Percentiles rank a stretch among this genome's conserved stretches.
Conservation (phyloP, 2,888 invertebrate genomes). For the Melanostoma mellinum region DNA sequence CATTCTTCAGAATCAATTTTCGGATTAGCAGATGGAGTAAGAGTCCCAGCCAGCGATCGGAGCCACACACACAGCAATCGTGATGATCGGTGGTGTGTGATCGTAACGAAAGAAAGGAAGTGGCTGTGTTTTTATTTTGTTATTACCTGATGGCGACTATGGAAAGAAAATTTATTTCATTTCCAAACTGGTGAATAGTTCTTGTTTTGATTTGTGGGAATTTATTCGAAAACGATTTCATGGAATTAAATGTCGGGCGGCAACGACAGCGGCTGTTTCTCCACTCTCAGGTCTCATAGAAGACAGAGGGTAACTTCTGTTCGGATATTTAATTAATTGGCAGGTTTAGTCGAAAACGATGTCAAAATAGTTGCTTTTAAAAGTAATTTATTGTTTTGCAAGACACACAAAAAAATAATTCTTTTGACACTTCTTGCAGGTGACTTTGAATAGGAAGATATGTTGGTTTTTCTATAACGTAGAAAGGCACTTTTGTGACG, state of each 20-base stretch:
- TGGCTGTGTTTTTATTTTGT: conserved; percentile 8
- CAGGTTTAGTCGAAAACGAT: conserved; percentile 22
- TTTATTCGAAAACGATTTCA: conserved; percentile 31
- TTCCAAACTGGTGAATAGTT: conserved; percentile 20
- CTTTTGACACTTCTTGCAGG: conserved; percentile 19
- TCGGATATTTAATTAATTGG: conserved; percentile 5
- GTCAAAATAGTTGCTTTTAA: conserved; percentile 37
- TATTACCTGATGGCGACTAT: conserved; percentile 18
- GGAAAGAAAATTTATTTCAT: conserved; percentile 25
- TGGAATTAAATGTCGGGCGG: conserved; percentile 11
- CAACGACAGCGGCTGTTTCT: too few species aligned
- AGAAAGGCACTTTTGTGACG: too few species aligned
- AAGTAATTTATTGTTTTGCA: conserved; percentile 20
- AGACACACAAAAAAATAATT: neutral
- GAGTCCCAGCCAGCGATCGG: too few species aligned
- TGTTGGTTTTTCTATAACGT: too few species aligned
- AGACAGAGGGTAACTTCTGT: conserved; percentile 20
- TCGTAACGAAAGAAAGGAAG: conserved; percentile 4
- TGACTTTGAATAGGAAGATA: neutral
- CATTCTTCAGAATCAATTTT: conserved; percentile 63
- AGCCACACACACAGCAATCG: neutral
- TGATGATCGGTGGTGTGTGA: conserved; percentile 5
- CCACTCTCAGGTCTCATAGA: too few species aligned
- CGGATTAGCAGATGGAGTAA: conserved; percentile 42
- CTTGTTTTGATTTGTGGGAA: conserved; percentile 46